phyloP scores from a whole-genome alignment of 2,113 vertebrate species.

The Pomatorhinus ruficollis region DNA sequence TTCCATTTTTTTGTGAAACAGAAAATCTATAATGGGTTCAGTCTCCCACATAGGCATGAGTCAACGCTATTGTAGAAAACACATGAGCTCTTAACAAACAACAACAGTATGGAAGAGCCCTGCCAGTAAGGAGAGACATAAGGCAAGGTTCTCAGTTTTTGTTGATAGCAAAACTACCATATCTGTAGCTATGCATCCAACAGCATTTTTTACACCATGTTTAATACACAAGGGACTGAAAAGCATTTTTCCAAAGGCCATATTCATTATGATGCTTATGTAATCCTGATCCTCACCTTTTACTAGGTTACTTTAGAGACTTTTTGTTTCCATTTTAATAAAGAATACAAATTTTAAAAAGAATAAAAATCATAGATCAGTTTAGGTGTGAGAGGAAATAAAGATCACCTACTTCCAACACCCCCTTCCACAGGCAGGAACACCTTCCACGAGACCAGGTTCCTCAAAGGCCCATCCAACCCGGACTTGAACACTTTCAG shows the following conservation, averaged over 20 bases:
- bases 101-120: neutral
- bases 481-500: neutral
- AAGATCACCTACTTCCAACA: neutral
- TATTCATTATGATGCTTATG: neutral
- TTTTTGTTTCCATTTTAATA: neutral
- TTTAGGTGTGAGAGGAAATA: neutral
- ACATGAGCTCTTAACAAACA: neutral
- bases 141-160: neutral
- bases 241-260: neutral
- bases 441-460: neutral
- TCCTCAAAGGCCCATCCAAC: neutral
- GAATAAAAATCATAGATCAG: neutral
- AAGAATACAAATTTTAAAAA: neutral
- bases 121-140: neutral
- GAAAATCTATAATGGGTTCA: slow-evolving; percentile 32
- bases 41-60: slow-evolving; percentile 26
- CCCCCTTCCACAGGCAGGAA: neutral
- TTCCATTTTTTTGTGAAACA: neutral
- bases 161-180: neutral
- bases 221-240: neutral
- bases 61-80: slow-evolving; percentile 23
- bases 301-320: neutral
- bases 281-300: neutral
- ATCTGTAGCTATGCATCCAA: neutral
- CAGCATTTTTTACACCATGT: neutral